Base-by-base conservation (phyloP, 2,888 invertebrate genomes). In the Micoletzkya japonica region DNA sequence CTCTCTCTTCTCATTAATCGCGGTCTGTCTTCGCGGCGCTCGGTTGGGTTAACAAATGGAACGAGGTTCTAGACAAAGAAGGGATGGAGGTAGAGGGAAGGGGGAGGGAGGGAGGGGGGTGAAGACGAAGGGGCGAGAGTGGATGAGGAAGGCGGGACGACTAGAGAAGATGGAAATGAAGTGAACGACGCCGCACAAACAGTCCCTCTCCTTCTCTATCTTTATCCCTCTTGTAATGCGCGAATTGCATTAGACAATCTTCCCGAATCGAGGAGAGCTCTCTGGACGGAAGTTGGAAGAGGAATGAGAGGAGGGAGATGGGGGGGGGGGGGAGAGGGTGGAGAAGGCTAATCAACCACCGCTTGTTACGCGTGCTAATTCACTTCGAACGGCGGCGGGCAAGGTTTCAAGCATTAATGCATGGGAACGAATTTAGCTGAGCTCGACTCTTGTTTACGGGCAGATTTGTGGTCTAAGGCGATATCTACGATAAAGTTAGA, bases 281-380 rank as follows among this genome's bases (percentile, higher is more conserved):
- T 24, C 58, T 24, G 58, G 58, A 30, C 34, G 32, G n/a, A 34
- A 34, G 37, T 36, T 36, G 58, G 37, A 58, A 36, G 58, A 37
- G 58, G n/a, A 20, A 36, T 24, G 24, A 30, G 30, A 20, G 36
- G 30, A 58, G n/a, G 36, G 20, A n/a, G 30, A 30, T 17, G 14
- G 58, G 34, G 57, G 32, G 36, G 36, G 50, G 50, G 57, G 32
- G 58, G 36, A 58, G 58, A 58, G 34, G 58, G 58, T 58, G n/a
- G 4, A 17, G 34, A 7, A 57, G 58, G 58, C 30, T 34, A 57
- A 30, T 36, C 24, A 36, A 24, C 36, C 20, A 10, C 24, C 58
- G 34, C 37, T 24, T 58, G n/a, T n/a, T n/a, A n/a, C n/a, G n/a
- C n/a, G n/a, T n/a, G n/a, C n/a, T n/a, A n/a, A n/a, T n/a, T n/a